These are phyloP conservation scores for Nesospiza acunhae DNA, from an alignment of 2,113 vertebrate genomes.

Conservation along the genomic window DNA sequence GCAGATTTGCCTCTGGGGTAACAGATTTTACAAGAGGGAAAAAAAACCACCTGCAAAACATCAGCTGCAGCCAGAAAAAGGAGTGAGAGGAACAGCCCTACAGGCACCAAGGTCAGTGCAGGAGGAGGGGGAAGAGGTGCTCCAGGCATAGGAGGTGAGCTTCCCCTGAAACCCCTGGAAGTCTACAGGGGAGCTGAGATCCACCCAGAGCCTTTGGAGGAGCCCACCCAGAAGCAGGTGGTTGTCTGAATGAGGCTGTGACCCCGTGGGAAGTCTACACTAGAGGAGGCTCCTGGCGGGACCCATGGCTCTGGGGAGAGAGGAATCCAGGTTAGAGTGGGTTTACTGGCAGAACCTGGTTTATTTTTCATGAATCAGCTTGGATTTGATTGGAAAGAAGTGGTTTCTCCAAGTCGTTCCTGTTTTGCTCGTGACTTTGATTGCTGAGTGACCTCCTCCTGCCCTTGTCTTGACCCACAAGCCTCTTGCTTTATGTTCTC, in stretches of 20 bases:
- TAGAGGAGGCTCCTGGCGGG: background rate
- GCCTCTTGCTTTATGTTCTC: background rate
- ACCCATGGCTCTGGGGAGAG: background rate
- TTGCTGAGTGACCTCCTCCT: background rate
- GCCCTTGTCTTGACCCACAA: accelerated
- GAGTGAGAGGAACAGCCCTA: background rate
- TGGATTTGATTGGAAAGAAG: background rate
- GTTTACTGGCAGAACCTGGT: background rate
- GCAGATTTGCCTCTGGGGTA: background rate
- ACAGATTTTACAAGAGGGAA: background rate
- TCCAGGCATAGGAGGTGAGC: background rate
- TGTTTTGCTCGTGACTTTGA: accelerated
- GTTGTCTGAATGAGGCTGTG: background rate
- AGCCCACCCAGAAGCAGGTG: background rate
- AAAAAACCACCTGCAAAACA: background rate
- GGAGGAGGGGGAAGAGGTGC: background rate
- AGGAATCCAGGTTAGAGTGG: background rate
- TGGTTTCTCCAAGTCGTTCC: accelerated
- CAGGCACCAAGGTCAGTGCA: background rate
- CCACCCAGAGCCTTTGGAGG: background rate
- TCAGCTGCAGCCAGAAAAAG: background rate
- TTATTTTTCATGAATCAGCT: background rate
- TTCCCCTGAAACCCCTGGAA: background rate
- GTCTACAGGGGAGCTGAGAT: background rate
- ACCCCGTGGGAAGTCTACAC: accelerated